phyloP scores from a whole-genome alignment of 2,888 invertebrate species.

The Caenorhabditis parvicauda region DNA sequence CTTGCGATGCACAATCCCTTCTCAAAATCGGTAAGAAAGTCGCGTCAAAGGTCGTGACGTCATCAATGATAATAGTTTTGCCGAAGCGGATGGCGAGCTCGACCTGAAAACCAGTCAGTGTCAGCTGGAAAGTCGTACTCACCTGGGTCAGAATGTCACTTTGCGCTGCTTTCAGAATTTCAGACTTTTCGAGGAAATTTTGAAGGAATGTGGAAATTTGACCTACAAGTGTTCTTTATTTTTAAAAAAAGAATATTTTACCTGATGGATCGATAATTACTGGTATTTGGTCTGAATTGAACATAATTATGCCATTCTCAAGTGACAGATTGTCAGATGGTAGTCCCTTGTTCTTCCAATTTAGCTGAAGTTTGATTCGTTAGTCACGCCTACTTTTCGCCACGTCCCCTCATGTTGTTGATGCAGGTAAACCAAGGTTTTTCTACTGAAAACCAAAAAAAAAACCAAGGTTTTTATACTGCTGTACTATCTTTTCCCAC shows the following conservation, averaged over 20 bases:
- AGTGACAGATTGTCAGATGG: constrained; percentile 77
- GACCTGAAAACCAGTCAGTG: constrained; percentile 54
- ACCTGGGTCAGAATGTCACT: constrained; percentile 66
- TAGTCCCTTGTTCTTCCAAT: constrained; percentile 83
- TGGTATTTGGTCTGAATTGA: constrained; percentile 73
- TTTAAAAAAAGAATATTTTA: constrained; percentile 69
- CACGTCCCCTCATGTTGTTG: not conserved
- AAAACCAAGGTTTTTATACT: too few relatives aligned
- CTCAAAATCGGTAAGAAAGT: constrained; percentile 72
- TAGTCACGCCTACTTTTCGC: not conserved
- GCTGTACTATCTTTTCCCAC: too few relatives aligned
- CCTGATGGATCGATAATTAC: constrained; percentile 80
- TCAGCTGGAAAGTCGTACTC: not conserved
- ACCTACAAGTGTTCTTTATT: not conserved
- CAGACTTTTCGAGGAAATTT: constrained; percentile 70
- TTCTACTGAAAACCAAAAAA: too few relatives aligned
- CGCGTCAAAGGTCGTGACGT: constrained; percentile 72
- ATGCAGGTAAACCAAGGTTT: not conserved
- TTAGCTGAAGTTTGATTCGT: constrained; percentile 64
- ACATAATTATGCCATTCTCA: constrained; percentile 79
- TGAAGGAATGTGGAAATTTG: constrained; percentile 33
- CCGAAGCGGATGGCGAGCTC: constrained; percentile 76
- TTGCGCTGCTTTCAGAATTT: constrained; percentile 78
- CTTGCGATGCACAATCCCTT: constrained; percentile 68
- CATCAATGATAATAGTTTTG: constrained; percentile 81